Percentiles rank a stretch among this genome's conserved stretches.
Conservation (phyloP, 2,113 vertebrate genomes). For the Oenanthe melanoleuca region DNA sequence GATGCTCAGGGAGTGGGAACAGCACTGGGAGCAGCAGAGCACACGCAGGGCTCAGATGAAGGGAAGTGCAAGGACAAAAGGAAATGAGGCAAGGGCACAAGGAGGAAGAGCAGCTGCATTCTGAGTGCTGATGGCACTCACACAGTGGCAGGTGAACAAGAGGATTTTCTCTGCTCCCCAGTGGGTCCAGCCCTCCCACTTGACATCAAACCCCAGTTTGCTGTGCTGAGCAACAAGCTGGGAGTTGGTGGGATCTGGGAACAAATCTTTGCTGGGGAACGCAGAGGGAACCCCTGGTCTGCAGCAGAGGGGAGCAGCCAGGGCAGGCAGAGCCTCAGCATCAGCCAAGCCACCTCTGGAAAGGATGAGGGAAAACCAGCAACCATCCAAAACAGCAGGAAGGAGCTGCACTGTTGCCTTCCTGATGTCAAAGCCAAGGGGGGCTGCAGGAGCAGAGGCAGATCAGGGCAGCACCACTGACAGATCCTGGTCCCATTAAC, state of each 20-base stretch:
- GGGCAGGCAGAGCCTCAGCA: neutral
- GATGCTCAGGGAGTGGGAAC: neutral
- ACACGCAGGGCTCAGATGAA: accelerated
- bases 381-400: neutral
- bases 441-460: neutral
- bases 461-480: neutral
- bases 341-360: neutral
- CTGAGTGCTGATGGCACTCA: neutral
- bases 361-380: neutral
- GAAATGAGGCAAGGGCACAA: neutral
- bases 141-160: neutral
- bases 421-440: neutral
- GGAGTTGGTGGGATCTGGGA: neutral
- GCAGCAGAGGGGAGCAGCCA: neutral
- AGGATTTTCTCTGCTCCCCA: neutral
- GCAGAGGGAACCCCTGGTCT: neutral
- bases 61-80: neutral
- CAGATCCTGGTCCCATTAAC: neutral
- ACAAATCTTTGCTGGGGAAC: neutral
- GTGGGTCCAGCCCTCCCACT: neutral
- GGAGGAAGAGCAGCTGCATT: neutral
- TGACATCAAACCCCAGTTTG: neutral
- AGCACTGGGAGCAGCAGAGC: neutral
- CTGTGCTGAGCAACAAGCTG: neutral
- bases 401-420: neutral